Base-by-base conservation (phyloP, 2,113 vertebrate genomes). In the Engystomops pustulosus region DNA sequence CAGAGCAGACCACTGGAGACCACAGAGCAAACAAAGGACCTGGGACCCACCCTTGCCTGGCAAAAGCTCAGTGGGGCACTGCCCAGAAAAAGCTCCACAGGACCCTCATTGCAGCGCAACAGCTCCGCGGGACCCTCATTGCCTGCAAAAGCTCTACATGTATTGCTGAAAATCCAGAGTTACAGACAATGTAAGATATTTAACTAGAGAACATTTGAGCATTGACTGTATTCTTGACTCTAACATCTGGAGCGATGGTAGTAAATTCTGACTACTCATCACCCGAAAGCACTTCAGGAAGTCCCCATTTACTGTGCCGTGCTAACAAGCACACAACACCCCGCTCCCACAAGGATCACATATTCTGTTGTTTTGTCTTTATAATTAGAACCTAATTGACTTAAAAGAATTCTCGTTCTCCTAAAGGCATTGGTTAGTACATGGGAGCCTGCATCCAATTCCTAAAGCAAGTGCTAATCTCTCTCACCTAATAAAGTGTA, bases 401-500 rank as follows among this genome's bases (percentile, higher is more conserved):
- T 55, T 1, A 14, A 53, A 34, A 11, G 6, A 45, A 36, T 62
- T 27, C 9, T 17, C 18, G 32, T 11, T 17, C 27, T 23, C 38
- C 41, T 49, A 60, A 58, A 38, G 1, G 41, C 27, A 51, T 45
- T 41, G 7, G 41, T 32, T 71, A 71, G 14, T 80, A 34, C 27
- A 80, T 53, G 30, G 18, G 6, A 8, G 38, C 14, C 44, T 67
- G 81, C 55, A 58, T 25, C 3, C 30, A 32, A 25, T 75, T 51
- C 44, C 47, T 45, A 27, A 65, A 25, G 12, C 30, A 76, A 76
- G 81, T 36, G 71, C 38, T 76, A 67, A 75, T 76, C 71, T 38
- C n/a, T 83, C 71, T 76, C 81, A 83, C 81, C 44, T 83, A 65
- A 83, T 83, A 83, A 76, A 83, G 25, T 3, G 1, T 27, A 76